These are phyloP conservation scores for Trissolcus basalis DNA, from an alignment of 1,140 invertebrate genomes.

Conservation along the genomic window DNA sequence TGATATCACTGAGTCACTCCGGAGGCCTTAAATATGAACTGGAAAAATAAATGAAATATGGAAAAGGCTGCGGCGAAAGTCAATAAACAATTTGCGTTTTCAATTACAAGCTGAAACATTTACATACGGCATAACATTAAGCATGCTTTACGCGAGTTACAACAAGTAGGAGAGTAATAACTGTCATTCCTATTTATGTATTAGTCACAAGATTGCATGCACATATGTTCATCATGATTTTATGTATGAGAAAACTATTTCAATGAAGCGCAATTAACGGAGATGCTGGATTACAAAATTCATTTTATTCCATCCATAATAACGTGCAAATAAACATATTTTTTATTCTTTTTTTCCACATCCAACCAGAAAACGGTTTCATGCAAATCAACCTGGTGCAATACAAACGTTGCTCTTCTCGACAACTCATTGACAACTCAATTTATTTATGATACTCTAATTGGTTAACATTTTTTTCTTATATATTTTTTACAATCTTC, in stretches of 20 bases:
- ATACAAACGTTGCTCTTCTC: too few relatives aligned
- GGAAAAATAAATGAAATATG: background rate
- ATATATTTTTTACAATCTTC: too few relatives aligned
- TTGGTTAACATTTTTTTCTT: too few relatives aligned
- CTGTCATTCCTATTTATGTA: constrained; percentile 55
- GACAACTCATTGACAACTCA: too few relatives aligned
- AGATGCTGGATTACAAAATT: background rate
- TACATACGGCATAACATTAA: constrained; percentile 45
- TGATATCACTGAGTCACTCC: too few relatives aligned
- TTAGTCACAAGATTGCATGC: constrained; percentile 39
- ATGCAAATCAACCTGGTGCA: too few relatives aligned
- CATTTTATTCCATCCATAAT: too few relatives aligned
- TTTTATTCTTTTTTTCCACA: too few relatives aligned
- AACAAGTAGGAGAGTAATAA: constrained; percentile 45
- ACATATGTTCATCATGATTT: constrained; percentile 37
- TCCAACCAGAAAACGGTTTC: too few relatives aligned
- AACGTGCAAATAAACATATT: too few relatives aligned
- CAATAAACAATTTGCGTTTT: constrained; percentile 34
- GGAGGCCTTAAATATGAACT: too few relatives aligned
- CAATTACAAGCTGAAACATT: constrained; percentile 37
- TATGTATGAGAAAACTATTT: constrained; percentile 41
- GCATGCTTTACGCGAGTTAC: constrained; percentile 39
- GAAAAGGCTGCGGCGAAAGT: constrained; percentile 17
- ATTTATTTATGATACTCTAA: too few relatives aligned
- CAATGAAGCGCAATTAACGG: constrained; percentile 36